Evolutionary conservation across 1,140 invertebrate species (phyloP).

Genomic region (Heliothis subflexa): DNA sequence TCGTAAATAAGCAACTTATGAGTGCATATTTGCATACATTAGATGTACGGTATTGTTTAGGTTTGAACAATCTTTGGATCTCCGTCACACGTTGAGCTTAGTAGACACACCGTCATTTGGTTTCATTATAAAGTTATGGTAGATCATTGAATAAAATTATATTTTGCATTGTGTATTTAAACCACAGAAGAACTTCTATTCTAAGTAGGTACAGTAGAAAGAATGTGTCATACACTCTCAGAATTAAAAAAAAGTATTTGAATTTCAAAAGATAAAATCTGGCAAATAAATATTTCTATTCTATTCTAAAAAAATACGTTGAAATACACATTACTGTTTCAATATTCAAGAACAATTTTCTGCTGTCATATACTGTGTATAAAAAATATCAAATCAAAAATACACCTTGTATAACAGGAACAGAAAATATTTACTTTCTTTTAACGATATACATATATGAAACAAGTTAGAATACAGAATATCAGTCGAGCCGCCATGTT

Average conservation of each 20-base stretch:
- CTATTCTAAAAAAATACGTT: no score
- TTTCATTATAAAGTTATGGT: slow-evolving; percentile 42
- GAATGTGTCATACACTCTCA: no score
- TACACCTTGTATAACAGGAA: no score
- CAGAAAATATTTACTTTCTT: no score
- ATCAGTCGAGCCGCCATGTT: background rate
- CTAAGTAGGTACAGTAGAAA: no score
- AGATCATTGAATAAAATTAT: slow-evolving; percentile 26
- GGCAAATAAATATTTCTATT: no score
- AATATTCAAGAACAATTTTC: no score
- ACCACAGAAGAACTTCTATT: slow-evolving; percentile 6
- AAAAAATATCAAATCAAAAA: no score
- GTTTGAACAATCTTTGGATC: slow-evolving; percentile 6
- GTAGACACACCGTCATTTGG: slow-evolving; percentile 62
- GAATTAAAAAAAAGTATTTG: no score
- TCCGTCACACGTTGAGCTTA: slow-evolving; percentile 59
- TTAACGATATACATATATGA: background rate
- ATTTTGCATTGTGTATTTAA: slow-evolving; percentile 55
- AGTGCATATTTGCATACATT: slow-evolving; percentile 42
- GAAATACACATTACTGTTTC: no score
- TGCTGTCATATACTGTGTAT: no score
- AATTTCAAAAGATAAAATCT: no score
- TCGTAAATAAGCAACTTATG: slow-evolving; percentile 21
- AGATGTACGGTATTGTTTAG: slow-evolving; percentile 37
- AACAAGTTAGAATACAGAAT: slow-evolving; percentile 46